Conservation (phyloP, 30 jellyfish, hydroid and myxozoan genomes). For the Sanderia malayensis region DNA sequence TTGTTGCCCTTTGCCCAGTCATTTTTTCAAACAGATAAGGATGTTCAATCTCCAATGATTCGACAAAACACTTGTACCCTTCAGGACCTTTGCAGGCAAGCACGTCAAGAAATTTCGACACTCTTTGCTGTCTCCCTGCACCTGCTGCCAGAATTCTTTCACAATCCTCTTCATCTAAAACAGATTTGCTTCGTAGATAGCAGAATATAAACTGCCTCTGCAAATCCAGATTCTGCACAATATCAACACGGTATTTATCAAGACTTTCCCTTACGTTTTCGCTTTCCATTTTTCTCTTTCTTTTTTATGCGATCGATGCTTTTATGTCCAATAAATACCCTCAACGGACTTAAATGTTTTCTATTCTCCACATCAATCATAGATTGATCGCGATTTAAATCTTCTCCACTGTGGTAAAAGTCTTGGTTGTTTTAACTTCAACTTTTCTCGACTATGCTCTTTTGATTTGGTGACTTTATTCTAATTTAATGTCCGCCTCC, state of each 20-base stretch:
- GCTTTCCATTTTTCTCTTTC: conserved; percentile 4
- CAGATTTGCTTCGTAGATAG: conserved; percentile 70
- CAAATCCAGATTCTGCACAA: conserved; percentile 64
- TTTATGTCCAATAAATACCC: too few relatives aligned
- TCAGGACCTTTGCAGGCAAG: conserved; percentile 77
- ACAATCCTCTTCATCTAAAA: conserved; percentile 90
- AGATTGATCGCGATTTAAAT: too few relatives aligned
- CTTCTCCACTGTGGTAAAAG: too few relatives aligned
- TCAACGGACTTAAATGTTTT: too few relatives aligned
- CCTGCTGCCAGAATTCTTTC: conserved; percentile 75
- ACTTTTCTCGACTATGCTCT: too few relatives aligned
- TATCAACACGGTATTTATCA: conserved; percentile 63
- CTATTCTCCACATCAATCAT: too few relatives aligned
- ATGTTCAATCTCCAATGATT: conserved; percentile 71
- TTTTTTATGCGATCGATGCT: too few relatives aligned
- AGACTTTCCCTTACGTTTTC: conserved; percentile 38
- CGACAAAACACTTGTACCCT: conserved; percentile 57
- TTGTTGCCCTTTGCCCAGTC: conserved; percentile 68
- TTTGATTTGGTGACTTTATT: too few relatives aligned
- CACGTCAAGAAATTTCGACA: conserved; percentile 76
- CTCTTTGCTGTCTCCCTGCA: conserved; percentile 76
- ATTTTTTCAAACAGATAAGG: conserved; percentile 64
- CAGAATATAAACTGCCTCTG: conserved; percentile 75
- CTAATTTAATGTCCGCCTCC: too few relatives aligned
- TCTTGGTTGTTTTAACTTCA: too few relatives aligned